These are phyloP conservation scores for Eulemur rufifrons DNA, from an alignment of 2,113 vertebrate genomes.

Conservation along the genomic window DNA sequence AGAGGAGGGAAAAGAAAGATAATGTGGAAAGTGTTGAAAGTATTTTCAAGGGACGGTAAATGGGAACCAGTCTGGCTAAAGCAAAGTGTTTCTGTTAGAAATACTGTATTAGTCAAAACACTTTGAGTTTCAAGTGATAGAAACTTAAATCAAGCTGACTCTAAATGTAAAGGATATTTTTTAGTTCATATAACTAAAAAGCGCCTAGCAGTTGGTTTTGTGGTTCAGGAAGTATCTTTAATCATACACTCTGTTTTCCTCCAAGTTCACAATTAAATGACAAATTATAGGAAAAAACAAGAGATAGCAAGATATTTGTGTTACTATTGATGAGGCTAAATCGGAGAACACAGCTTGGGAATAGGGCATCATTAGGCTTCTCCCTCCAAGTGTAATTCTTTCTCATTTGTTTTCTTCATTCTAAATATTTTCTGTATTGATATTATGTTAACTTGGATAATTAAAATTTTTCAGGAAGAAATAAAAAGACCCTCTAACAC, in stretches of 20 bases:
- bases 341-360: neutral
- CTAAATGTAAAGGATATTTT: neutral
- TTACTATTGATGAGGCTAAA: neutral
- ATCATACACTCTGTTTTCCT: neutral
- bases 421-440: constrained; percentile 8
- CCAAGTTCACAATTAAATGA: neutral
- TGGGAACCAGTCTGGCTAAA: neutral
- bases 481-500: neutral
- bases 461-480: neutral
- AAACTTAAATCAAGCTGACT: neutral
- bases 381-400: neutral
- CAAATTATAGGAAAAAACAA: neutral
- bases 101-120: neutral
- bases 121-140: neutral
- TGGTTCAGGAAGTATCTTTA: neutral
- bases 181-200: neutral
- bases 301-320: neutral
- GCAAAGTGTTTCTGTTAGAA: neutral
- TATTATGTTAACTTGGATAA: neutral
- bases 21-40: neutral
- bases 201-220: neutral
- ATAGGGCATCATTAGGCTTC: neutral
- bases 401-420: neutral
- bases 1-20: neutral
- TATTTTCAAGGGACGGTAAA: neutral